Conservation (phyloP, 2,797 vertebrate species). For the Eleutherodactylus coqui region DNA sequence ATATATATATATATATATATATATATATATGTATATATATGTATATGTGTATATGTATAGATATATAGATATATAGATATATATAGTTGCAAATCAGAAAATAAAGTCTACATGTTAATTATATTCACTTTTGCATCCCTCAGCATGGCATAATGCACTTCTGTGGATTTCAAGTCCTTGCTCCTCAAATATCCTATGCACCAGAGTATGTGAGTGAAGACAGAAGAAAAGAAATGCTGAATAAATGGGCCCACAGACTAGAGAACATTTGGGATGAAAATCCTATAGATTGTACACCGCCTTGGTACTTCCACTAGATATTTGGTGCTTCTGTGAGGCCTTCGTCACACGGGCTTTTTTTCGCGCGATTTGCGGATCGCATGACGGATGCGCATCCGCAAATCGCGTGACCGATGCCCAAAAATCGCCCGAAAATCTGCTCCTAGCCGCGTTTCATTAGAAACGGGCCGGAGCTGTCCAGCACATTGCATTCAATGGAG, state of each 20-base stretch:
- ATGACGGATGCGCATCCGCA: no score
- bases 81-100: not conserved
- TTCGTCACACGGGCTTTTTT: no score
- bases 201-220: constrained; percentile 67
- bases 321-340: not conserved
- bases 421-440: no score
- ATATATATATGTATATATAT: no score
- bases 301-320: constrained; percentile 78
- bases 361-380: no score
- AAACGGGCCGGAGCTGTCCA: no score
- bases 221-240: constrained; percentile 73
- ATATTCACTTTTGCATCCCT: not conserved
- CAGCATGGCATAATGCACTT: constrained; percentile 86
- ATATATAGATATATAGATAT: not conserved
- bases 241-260: constrained; percentile 77
- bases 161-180: constrained; percentile 85
- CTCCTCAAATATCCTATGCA: constrained; percentile 86
- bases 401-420: no score
- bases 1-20: no score
- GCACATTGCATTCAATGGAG: no score
- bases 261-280: constrained; percentile 78
- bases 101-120: not conserved
- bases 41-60: no score
- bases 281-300: constrained; percentile 76
- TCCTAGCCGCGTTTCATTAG: no score